Base-by-base conservation (phyloP, 92 coral and sea anemone genomes). In the Porites rus region DNA sequence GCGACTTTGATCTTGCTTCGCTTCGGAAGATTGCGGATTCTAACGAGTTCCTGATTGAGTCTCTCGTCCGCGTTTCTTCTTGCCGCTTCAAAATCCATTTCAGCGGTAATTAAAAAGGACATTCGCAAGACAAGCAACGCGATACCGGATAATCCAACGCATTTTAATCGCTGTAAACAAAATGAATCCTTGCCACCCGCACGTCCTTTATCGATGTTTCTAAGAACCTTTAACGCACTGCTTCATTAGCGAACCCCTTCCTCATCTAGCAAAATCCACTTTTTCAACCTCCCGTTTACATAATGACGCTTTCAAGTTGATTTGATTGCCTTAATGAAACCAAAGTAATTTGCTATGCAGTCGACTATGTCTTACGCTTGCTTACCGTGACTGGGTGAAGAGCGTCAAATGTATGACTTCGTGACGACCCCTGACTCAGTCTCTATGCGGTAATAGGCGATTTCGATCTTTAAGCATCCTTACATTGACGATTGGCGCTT, bases 11-110 rank as follows among this genome's bases (percentile, higher is more conserved):
- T 83, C 16, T 81, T 91, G 75, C 95, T 94, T 77, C 89, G 89
- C 83, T 94, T 92, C 50, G 98, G 98, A 51, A 94, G 86, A 59
- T 94, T 94, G 72, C 96, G 77, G 19, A 94, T 94, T 64, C 98
- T 78, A 21, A 80, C 81, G 18, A 94, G 87, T 56, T 94, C 98
- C 58, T 94, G 98, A 68, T 82, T 90, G 18, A 94, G 91, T 71
- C 98, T 75, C 5, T 90, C 93, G 82, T 94, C 92, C 51, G 94
- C 94, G 59, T 91, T 79, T 46, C 84, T 68, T 77, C 95, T 86
- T 10, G 90, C 90, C 16, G 94, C 86, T 61, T 93, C 88, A 58
- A 88, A 88, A 72, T 90, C 96, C 84, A 88, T 85, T 58, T 76
- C 19, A 52, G 21, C 46, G 10, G 59, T 75, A 38, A 65, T 84